Conservation (phyloP, 2,888 invertebrate genomes). For the Xestia ashworthii region DNA sequence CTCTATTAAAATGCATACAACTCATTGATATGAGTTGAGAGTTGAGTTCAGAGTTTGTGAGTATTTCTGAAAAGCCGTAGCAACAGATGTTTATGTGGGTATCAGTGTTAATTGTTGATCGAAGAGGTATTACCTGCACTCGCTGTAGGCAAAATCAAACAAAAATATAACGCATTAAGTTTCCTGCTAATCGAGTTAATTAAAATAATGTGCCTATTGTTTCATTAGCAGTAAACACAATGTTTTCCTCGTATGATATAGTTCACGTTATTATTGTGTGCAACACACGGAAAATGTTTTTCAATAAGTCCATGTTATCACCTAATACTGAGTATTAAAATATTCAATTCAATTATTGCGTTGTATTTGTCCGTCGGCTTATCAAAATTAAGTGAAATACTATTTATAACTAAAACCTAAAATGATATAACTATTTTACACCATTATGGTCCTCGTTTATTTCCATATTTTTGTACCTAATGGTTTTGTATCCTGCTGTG, state of each 20-base stretch:
- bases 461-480: conserved; percentile 33
- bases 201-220: conserved; percentile 40
- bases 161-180: conserved; percentile 4
- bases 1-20: not conserved
- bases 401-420: conserved; percentile 1
- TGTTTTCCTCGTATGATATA: conserved; percentile 55
- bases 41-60: not conserved
- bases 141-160: conserved; percentile 11
- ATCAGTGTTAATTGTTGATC: not conserved
- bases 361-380: not conserved
- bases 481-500: conserved; percentile 60
- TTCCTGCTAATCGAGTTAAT: conserved; percentile 43
- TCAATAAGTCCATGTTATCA: conserved; percentile 1
- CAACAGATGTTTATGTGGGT: not conserved
- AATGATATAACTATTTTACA: conserved; percentile 4
- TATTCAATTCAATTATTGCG: conserved; percentile 12
- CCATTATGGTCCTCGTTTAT: not conserved
- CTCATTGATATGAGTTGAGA: not conserved
- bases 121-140: no score
- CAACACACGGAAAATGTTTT: conserved; percentile 48
- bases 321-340: not conserved
- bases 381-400: not conserved
- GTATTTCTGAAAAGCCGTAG: not conserved
- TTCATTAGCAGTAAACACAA: conserved; percentile 28
- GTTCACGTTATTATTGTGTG: conserved; percentile 9